Base-by-base conservation (phyloP, 35 echinoderm and acorn worm species). In the Patiria miniata region DNA sequence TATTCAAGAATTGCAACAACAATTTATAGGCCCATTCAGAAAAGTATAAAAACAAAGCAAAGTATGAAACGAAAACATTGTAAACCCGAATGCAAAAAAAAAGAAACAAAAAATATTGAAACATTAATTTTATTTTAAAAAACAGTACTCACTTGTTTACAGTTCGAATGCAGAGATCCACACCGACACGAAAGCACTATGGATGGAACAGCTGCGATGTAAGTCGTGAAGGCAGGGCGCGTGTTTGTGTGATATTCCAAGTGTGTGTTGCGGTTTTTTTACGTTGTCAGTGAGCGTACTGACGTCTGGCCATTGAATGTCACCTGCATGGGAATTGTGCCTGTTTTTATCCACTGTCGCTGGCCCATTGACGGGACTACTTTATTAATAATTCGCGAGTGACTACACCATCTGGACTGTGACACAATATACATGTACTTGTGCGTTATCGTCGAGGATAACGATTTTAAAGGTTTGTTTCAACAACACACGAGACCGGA, bases 121-220 rank as follows among this genome's bases (percentile, higher is more conserved):
- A 47, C 4, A 47, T n/a, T n/a, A 47, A 47, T 47, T 47, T 47
- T 6, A 6, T 47, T 47, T 4, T 6, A 47, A 61, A 61, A 9
- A 16, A 30, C 21, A 73, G 29, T 73, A 73, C 65, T 73, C 65
- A 73, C 65, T 73, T 73, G 26, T 73, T 26, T 73, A 32, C 65
- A 23, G 23, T 22, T 73, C 65, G 19, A 34, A 73, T 7, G 2
- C 29, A 7, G 1, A 73, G 10, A 26, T 73, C 65, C 29, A 22
- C 26, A 30, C 26, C 14, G 65, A 73, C 9, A n/a, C 34, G 23
- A 73, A 73, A 73, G 65, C 21, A 14, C 10, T 73, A n/a, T n/a
- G n/a, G n/a, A n/a, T 73, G 65, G 26, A 73, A 73, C 65, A 73
- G 65, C 26, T 73, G 65, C 65, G 42, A 6, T 73, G 65, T n/a